A percentile compares a stretch with the other conserved stretches of the same genome.
Conservation (phyloP, 1,140 invertebrate species). For the Goniozus legneri region DNA sequence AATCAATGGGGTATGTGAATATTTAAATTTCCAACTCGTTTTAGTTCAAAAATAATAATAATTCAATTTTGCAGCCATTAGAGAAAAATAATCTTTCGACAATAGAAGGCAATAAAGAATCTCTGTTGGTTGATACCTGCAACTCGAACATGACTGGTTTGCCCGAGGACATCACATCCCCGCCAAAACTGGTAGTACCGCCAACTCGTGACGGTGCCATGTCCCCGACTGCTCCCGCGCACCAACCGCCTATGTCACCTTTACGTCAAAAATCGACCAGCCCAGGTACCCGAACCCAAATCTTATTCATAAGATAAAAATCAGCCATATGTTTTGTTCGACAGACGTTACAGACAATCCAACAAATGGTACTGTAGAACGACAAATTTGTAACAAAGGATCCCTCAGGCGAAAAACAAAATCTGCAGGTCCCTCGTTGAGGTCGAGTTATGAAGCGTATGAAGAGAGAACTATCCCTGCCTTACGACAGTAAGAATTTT, state of each 20-base stretch:
- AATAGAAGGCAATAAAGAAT: constrained; percentile 38
- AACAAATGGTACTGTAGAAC: constrained; percentile 44
- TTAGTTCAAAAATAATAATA: constrained; percentile 2
- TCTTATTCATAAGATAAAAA: neutral
- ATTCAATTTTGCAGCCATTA: constrained; percentile 38
- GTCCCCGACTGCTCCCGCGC: constrained; percentile 40
- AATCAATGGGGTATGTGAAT: constrained; percentile 61
- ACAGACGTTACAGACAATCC: constrained; percentile 43
- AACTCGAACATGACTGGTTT: constrained; percentile 16
- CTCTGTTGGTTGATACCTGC: constrained; percentile 25
- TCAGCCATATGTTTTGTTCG: constrained; percentile 2
- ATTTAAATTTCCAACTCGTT: neutral
- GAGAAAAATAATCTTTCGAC: constrained; percentile 53
- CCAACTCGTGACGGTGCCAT: constrained; percentile 41
- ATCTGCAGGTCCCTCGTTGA: constrained; percentile 63
- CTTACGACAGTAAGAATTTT: constrained; percentile 65
- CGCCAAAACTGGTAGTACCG: constrained; percentile 41
- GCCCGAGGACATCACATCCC: constrained; percentile 36
- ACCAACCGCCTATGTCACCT: constrained; percentile 52
- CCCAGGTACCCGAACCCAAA: constrained; percentile 31
- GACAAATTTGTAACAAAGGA: constrained; percentile 54
- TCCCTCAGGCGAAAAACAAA: constrained; percentile 70
- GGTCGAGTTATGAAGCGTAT: constrained; percentile 81
- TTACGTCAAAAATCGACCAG: constrained; percentile 51
- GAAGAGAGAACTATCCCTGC: constrained; percentile 82